Evolutionary conservation across 1,140 invertebrate genomes (phyloP).

Genomic region (Papilio polyxenes): DNA sequence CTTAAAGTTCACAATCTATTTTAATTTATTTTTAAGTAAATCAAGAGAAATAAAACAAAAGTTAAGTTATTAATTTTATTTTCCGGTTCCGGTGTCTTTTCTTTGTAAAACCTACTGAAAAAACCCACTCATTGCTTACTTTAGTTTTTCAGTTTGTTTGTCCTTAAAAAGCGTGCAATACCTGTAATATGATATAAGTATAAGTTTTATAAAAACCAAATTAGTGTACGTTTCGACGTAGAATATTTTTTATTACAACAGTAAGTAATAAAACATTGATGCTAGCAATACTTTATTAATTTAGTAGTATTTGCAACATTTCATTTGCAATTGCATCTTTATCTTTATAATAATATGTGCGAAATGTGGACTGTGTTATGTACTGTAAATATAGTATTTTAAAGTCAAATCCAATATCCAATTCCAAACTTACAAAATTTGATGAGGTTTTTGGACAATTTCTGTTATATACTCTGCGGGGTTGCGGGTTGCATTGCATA

Average conservation of each 20-base stretch:
- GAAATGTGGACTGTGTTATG: background rate
- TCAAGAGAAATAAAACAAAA: too few species aligned
- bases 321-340: background rate
- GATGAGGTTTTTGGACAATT: background rate
- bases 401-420: background rate
- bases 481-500: background rate
- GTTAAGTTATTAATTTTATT: too few species aligned
- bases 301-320: background rate
- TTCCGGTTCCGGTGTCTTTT: background rate
- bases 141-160: background rate
- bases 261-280: background rate
- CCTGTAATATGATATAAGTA: too few species aligned
- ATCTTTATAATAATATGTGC: background rate
- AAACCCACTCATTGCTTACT: background rate
- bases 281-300: background rate
- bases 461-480: background rate
- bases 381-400: background rate
- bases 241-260: background rate
- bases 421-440: background rate
- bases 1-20: background rate
- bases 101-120: background rate
- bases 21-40: too few species aligned
- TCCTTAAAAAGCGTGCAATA: too few species aligned
- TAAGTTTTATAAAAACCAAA: too few species aligned
- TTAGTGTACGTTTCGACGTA: too few species aligned